These are phyloP conservation scores for Trialeurodes vaporariorum DNA, from an alignment of 1,140 invertebrate species.

Conservation along the genomic window DNA sequence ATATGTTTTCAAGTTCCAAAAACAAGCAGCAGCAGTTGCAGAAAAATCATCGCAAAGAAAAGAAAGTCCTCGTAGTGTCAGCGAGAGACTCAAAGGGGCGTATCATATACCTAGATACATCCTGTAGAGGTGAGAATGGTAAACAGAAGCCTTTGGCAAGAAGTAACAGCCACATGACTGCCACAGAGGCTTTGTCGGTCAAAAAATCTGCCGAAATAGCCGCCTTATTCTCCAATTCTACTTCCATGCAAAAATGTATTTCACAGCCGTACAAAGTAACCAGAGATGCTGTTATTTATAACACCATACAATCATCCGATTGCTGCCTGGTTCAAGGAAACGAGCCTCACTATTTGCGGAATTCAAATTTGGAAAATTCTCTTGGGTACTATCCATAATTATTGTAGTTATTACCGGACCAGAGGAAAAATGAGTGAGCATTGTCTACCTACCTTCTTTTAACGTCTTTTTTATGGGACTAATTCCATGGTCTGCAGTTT, in stretches of 20 bases:
- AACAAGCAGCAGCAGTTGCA: background rate
- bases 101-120: slow-evolving; percentile 29
- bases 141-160: slow-evolving; percentile 16
- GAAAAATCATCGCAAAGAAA: slow-evolving; percentile 6
- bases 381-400: slow-evolving; percentile 36
- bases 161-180: background rate
- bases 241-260: slow-evolving; percentile 30
- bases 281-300: slow-evolving; percentile 27
- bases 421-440: too few relatives aligned
- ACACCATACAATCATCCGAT: slow-evolving; percentile 25
- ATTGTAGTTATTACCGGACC: too few relatives aligned
- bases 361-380: slow-evolving; percentile 31
- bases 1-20: slow-evolving; percentile 38
- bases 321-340: slow-evolving; percentile 12
- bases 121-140: slow-evolving; percentile 37
- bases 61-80: slow-evolving; percentile 42
- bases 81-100: slow-evolving; percentile 42
- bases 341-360: slow-evolving; percentile 13
- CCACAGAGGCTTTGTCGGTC: slow-evolving; percentile 55
- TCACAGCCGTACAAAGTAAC: slow-evolving; percentile 4
- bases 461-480: too few relatives aligned
- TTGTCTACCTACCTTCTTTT: too few relatives aligned
- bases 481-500: too few relatives aligned
- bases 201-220: slow-evolving; percentile 82
- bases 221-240: slow-evolving; percentile 64